Evolutionary conservation across 2,888 invertebrate species (phyloP).

Genomic region (Phaonia tiefii): DNA sequence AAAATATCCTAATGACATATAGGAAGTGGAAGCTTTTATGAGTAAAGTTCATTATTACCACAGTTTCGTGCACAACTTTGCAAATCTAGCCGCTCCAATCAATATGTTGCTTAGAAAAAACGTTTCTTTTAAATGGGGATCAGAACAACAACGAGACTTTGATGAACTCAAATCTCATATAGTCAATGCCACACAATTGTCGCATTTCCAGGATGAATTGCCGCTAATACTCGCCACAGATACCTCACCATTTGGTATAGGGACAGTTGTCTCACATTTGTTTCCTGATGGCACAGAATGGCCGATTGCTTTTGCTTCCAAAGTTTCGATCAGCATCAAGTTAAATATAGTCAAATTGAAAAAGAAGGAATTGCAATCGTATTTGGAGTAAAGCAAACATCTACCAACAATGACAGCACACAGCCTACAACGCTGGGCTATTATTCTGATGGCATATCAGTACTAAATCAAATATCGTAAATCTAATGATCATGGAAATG

Average conservation of each 20-base stretch:
- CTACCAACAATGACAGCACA: slow-evolving; percentile 29
- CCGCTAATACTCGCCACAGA: slow-evolving; percentile 36
- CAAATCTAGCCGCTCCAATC: background rate
- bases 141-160: slow-evolving; percentile 27
- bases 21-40: slow-evolving; percentile 35
- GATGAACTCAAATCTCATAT: slow-evolving; percentile 27
- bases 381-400: background rate
- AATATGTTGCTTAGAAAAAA: slow-evolving; percentile 33
- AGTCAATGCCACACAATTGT: slow-evolving; percentile 29
- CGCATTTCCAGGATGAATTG: slow-evolving; percentile 33
- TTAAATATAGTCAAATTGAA: slow-evolving; percentile 21
- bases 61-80: background rate
- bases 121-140: slow-evolving; percentile 30
- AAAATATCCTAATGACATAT: slow-evolving; percentile 36
- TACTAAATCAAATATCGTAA: slow-evolving; percentile 51
- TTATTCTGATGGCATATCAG: slow-evolving; percentile 53
- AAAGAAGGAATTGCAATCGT: slow-evolving; percentile 26
- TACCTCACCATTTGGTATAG: slow-evolving; percentile 36
- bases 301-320: slow-evolving; percentile 31
- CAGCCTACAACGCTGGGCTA: slow-evolving; percentile 52
- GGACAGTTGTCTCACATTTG: slow-evolving; percentile 19
- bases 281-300: slow-evolving; percentile 30
- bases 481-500: slow-evolving; percentile 61
- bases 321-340: no score
- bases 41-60: slow-evolving; percentile 22